Evolutionary conservation across 2,888 invertebrate genomes (phyloP), one percentile per base, ranked within the genome.

Genomic region (Graphium colonna): DNA sequence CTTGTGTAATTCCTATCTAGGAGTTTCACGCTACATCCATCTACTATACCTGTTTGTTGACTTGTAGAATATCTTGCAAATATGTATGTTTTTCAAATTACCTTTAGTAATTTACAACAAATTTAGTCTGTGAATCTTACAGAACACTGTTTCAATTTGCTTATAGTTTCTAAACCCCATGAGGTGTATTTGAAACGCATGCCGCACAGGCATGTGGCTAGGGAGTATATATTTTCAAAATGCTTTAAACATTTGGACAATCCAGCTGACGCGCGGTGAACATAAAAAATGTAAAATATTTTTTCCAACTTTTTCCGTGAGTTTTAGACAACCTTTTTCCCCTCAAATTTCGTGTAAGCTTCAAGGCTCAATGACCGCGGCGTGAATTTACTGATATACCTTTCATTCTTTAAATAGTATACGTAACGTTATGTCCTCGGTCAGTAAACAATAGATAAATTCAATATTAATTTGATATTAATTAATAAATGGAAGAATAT

Each of bases 1-100:
- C 69, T 69, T 67, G 65, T 70, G 63, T 74, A 70, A 75, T 76
- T 75, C 71, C 63, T 66, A 64, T 71, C 3, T 71, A 66, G 62
- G 63, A 57, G 56, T 60, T 60, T 50, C 9, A 9, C 10, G 31
- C 31, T 10, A 31, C 10, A 31, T 31, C 44, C 43, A 52, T 52
- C 51, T 54, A 43, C 51, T 44, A 42, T 48, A 49, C 50, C 48
- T 45, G 13, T 31, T 38, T 18, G 18, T 45, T 21, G 21, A 21
- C 5, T 21, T 21, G 5, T 21, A 21, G 2, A 21, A n/a, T n/a
- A n/a, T n/a, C n/a, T n/a, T n/a, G n/a, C n/a, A n/a, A n/a, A n/a
- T n/a, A n/a, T n/a, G n/a, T n/a, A n/a, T n/a, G n/a, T n/a, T n/a
- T n/a, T n/a, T n/a, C n/a, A n/a, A n/a, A n/a, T n/a, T n/a, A n/a